phyloP scores from a whole-genome alignment of 2,888 invertebrate species.

The Margaritifera margaritifera region DNA sequence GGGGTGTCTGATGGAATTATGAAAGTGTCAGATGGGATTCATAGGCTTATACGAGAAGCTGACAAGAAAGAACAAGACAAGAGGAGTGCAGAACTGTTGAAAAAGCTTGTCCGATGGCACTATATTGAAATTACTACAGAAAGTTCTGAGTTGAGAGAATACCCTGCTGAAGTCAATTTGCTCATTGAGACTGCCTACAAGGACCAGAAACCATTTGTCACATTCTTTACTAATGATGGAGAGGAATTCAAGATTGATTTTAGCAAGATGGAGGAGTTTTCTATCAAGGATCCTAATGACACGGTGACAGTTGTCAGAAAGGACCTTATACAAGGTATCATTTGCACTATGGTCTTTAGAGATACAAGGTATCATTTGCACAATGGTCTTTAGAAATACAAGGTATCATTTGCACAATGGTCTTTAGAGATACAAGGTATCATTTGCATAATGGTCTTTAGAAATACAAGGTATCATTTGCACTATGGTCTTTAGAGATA shows the following conservation, averaged over 20 bases:
- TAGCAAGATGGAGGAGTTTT: conserved; percentile 22
- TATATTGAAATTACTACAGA: neutral
- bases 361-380: neutral
- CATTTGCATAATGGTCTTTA: too few relatives aligned
- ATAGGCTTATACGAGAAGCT: too few relatives aligned
- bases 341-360: neutral
- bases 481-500: neutral
- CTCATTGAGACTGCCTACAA: too few relatives aligned
- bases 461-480: too few relatives aligned
- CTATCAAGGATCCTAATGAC: conserved; percentile 10
- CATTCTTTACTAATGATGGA: conserved; percentile 12
- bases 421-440: conserved; percentile 24
- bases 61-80: too few relatives aligned
- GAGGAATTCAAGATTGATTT: conserved; percentile 26
- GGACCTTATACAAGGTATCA: conserved; percentile 25
- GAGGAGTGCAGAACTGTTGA: neutral
- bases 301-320: conserved; percentile 22
- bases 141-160: too few relatives aligned
- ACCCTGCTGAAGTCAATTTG: too few relatives aligned
- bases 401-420: neutral
- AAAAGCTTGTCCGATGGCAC: conserved; percentile 1
- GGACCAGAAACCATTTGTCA: too few relatives aligned
- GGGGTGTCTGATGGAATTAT: too few relatives aligned
- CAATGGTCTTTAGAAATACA: too few relatives aligned
- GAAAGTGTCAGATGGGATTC: neutral